Conservation (phyloP, 2,888 invertebrate species). For the Tachystola acroxantha region DNA sequence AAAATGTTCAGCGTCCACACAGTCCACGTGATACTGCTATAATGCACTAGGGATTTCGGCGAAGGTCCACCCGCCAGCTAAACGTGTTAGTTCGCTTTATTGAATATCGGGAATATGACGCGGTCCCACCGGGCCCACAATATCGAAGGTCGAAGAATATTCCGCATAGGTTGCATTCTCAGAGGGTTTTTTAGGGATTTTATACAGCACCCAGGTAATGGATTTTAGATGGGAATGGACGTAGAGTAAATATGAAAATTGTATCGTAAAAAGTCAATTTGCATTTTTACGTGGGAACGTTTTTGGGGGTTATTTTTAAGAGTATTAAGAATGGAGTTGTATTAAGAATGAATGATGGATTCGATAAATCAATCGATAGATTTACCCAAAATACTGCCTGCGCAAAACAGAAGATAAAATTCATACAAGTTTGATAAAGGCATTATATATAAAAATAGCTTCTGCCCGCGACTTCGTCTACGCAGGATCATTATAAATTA, state of each 20-base stretch:
- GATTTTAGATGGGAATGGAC: constrained; percentile 29
- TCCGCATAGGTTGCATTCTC: constrained; percentile 50
- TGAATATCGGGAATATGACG: constrained; percentile 41
- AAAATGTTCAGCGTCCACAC: background rate
- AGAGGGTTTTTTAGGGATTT: constrained; percentile 43
- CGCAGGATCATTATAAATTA: too few species aligned
- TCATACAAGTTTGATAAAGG: too few species aligned
- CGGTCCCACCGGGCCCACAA: constrained; percentile 9
- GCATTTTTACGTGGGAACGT: constrained; percentile 7
- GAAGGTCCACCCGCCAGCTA: constrained; percentile 50
- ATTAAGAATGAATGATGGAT: background rate
- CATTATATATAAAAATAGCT: too few species aligned
- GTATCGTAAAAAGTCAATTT: constrained; percentile 12
- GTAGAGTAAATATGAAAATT: constrained; percentile 11
- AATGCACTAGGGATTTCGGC: constrained; percentile 52
- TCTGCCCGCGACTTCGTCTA: too few species aligned
- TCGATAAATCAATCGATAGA: too few species aligned
- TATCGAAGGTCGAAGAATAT: constrained; percentile 18
- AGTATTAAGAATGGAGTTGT: background rate
- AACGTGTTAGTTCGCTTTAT: constrained; percentile 66
- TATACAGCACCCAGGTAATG: constrained; percentile 44
- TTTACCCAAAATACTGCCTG: too few species aligned
- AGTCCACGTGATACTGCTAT: constrained; percentile 23
- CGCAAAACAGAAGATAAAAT: too few species aligned
- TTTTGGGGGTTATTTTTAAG: constrained; percentile 5